A percentile compares a stretch with the other conserved stretches of the same genome.
phyloP scores from a whole-genome alignment of 2,888 invertebrate species.

The Clepsis dumicolana region DNA sequence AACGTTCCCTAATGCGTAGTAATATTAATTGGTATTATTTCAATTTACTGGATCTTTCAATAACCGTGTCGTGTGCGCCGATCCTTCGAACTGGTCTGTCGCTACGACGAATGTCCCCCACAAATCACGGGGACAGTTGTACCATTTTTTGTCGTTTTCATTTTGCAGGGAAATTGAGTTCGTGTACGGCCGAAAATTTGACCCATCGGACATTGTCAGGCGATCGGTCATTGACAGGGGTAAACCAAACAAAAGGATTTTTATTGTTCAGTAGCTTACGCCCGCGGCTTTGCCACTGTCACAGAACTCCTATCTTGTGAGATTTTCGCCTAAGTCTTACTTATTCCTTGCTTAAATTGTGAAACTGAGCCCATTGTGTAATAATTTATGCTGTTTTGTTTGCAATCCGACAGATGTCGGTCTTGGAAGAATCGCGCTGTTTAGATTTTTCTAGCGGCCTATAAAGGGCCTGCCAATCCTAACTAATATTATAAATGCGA shows the following conservation, averaged over 20 bases:
- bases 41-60: conserved; percentile 49
- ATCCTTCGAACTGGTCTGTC: conserved; percentile 74
- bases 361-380: no score
- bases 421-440: no score
- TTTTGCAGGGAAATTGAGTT: conserved; percentile 80
- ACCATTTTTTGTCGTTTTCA: conserved; percentile 79
- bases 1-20: no score
- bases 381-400: no score
- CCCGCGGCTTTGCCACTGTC: no score
- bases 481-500: no score
- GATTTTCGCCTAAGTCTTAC: no score
- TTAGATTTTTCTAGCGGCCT: no score
- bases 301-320: no score
- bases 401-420: no score
- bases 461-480: no score
- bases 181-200: conserved; percentile 66
- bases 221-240: conserved; percentile 53
- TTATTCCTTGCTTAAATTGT: no score
- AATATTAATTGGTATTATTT: not conserved
- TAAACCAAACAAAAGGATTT: conserved; percentile 62
- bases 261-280: conserved; percentile 11
- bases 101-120: conserved; percentile 81
- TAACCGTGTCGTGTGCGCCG: conserved; percentile 68
- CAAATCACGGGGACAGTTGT: conserved; percentile 80
- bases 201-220: conserved; percentile 52